Percentiles rank a stretch among this genome's conserved stretches.
Evolutionary conservation across 2,113 vertebrate species (phyloP).

Genomic region (Benitochromis conjunctus): DNA sequence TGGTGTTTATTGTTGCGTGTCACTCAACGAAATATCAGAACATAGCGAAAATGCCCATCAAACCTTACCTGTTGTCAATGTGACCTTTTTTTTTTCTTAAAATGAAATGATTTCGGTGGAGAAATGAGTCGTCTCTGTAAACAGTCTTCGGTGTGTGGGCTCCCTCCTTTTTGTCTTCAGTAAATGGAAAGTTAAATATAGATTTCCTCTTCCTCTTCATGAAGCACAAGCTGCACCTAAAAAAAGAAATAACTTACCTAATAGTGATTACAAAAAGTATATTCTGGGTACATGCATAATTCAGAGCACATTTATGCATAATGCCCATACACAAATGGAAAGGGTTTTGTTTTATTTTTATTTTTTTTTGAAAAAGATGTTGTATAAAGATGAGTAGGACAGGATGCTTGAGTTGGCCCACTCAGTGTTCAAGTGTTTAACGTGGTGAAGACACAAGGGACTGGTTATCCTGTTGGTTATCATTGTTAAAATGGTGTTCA

Average conservation of each 20-base stretch:
- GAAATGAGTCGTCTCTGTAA: neutral
- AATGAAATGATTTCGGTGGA: neutral
- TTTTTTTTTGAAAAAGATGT: neutral
- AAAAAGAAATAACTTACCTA: constrained; percentile 2
- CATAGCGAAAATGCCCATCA: neutral
- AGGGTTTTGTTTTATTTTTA: neutral
- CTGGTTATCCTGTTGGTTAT: neutral
- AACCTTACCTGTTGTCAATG: neutral
- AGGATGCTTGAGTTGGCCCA: neutral
- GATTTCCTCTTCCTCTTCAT: constrained; percentile 26
- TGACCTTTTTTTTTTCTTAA: neutral
- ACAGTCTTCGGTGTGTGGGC: constrained; percentile 11
- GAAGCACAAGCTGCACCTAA: constrained; percentile 11
- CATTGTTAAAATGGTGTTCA: neutral
- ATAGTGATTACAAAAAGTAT: constrained; percentile 20
- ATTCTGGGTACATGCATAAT: constrained; percentile 23
- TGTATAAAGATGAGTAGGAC: constrained; percentile 1
- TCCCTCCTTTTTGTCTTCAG: constrained; percentile 15
- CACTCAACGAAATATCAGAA: neutral
- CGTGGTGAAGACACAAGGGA: neutral
- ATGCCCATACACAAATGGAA: neutral
- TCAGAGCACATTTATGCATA: constrained; percentile 7
- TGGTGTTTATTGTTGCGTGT: neutral
- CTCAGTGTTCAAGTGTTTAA: neutral
- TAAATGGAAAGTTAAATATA: constrained; percentile 57